Evolutionary conservation across 2,797 vertebrate species (phyloP).

Genomic region (Clarias fuscus): DNA sequence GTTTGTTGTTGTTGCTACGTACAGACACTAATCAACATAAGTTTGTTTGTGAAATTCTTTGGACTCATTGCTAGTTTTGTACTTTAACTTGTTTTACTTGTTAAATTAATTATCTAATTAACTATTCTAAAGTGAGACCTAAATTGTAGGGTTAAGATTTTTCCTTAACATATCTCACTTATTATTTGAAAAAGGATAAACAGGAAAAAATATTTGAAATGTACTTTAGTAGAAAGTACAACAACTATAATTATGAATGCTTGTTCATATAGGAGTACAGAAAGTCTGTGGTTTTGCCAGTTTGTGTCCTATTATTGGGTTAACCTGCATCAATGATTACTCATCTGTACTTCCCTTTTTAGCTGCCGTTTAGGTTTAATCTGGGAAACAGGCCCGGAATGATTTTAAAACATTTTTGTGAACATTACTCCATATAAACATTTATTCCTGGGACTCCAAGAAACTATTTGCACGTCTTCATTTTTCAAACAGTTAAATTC

Average conservation of each 20-base stretch:
- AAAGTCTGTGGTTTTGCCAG: background rate
- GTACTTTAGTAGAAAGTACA: too few species aligned
- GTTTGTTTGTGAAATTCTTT: background rate
- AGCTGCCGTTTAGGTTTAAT: background rate
- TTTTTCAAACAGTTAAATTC: slow-evolving; percentile 2
- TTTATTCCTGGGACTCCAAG: slow-evolving; percentile 11
- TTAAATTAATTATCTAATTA: too few species aligned
- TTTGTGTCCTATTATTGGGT: background rate
- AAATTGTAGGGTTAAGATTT: background rate
- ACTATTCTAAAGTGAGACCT: background rate
- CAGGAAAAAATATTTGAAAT: background rate
- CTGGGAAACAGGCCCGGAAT: slow-evolving; percentile 4
- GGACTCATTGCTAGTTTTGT: background rate
- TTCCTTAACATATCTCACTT: background rate
- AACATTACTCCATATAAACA: slow-evolving; percentile 13
- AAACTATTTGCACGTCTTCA: background rate
- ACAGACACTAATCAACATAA: background rate
- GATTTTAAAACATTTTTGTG: background rate
- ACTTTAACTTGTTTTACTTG: background rate
- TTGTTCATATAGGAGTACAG: background rate
- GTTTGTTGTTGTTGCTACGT: background rate
- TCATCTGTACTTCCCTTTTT: slow-evolving; percentile 13
- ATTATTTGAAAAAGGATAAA: background rate
- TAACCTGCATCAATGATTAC: background rate
- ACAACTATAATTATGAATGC: background rate